These are phyloP conservation scores for Trichonephila clavipes DNA, from an alignment of 1,140 invertebrate genomes.

Conservation along the genomic window DNA sequence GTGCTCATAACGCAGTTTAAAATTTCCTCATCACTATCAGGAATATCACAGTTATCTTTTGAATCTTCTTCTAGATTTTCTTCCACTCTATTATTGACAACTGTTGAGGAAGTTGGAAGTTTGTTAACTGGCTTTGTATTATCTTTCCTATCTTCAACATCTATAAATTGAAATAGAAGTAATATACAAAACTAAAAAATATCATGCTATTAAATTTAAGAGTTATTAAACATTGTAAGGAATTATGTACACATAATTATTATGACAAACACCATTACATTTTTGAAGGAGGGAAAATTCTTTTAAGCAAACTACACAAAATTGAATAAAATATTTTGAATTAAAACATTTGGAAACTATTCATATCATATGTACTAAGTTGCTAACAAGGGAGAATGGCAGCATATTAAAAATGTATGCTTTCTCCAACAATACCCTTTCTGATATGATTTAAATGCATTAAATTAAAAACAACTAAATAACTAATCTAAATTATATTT, in stretches of 20 bases:
- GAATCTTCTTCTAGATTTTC: not conserved
- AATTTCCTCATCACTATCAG: slow-evolving; percentile 4
- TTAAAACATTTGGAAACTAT: no score
- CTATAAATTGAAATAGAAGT: not conserved
- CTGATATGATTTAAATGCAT: no score
- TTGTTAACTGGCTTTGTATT: not conserved
- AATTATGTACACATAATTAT: not conserved
- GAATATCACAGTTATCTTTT: slow-evolving; percentile 5
- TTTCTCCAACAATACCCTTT: no score
- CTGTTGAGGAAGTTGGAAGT: not conserved
- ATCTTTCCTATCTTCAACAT: not conserved
- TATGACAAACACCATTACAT: not conserved
- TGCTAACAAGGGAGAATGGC: no score
- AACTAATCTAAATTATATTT: no score
- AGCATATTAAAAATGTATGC: no score
- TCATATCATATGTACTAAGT: no score
- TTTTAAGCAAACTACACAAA: no score
- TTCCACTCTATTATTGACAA: not conserved
- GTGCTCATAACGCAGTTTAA: not conserved
- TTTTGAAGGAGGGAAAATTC: no score
- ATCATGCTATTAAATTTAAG: not conserved
- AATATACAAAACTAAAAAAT: not conserved
- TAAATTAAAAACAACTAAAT: no score
- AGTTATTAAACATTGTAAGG: not conserved
- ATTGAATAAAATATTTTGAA: no score